Evolutionary conservation across 2,113 vertebrate genomes (phyloP), one percentile per base, ranked within the genome.

Genomic region (Oenanthe melanoleuca): DNA sequence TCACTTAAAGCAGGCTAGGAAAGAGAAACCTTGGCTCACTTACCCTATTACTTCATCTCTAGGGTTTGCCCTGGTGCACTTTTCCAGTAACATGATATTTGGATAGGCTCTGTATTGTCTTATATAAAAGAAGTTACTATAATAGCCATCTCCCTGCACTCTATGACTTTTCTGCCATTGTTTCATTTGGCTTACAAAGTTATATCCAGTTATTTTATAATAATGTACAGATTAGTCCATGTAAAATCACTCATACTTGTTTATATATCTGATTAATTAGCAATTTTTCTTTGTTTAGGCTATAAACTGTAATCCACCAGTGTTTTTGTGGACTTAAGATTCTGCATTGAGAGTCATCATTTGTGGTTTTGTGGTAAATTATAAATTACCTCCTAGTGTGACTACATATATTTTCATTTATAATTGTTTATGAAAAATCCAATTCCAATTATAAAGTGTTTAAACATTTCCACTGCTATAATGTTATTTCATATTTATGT

Each of bases 61-160:
- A 74, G 85, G 85, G 60, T 89, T 95, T 93, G 71, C 81, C 72
- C 73, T 74, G 19, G 15, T 91, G 60, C 64, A 93, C 49, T 92
- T 96, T 95, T 96, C 92, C 92, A 96, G 73, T 86, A 95, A 89
- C 23, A 70, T 1, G 1, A 81, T 93, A 64, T 93, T 80, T 89
- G 80, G 93, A 93, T 52, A 72, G 47, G 53, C 42, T 59, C 37
- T 82, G 29, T 24, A 44, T 69, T 70, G 71, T 55, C 63, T 81
- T 73, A 80, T 75, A 49, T 65, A 79, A 88, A 84, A 79, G 72
- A 73, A 64, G 33, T 88, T 91, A 80, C 47, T 84, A 59, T 52
- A 33, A 63, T 38, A 47, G 15, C 19, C 3, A 40, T 37, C 5
- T 37, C n/a, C 59, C 47, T 56, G 12, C 29, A 70, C 15, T 80